phyloP scores from a whole-genome alignment of 2,113 vertebrate species.

The Monopterus albus region DNA sequence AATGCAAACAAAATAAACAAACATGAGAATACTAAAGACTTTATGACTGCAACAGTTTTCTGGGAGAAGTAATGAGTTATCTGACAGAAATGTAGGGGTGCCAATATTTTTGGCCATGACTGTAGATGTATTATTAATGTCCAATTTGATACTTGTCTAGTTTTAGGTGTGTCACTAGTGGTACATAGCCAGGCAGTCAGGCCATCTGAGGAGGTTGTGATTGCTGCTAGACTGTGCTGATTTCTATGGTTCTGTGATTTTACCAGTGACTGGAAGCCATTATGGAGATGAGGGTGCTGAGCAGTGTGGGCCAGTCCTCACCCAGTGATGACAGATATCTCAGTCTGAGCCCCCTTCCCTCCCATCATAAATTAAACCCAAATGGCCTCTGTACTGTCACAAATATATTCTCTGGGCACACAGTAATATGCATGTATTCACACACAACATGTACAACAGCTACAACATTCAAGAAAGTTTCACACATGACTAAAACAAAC shows the following conservation, averaged over 20 bases:
- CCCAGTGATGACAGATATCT: constrained; percentile 80
- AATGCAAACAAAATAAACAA: too few relatives aligned
- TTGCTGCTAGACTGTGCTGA: constrained; percentile 63
- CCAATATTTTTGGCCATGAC: too few relatives aligned
- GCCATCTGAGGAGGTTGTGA: constrained; percentile 57
- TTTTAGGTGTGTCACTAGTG: too few relatives aligned
- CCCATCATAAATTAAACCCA: constrained; percentile 80
- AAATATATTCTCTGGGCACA: constrained; percentile 35
- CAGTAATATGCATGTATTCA: constrained; percentile 22
- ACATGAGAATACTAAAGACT: too few relatives aligned
- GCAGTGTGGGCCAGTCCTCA: constrained; percentile 71
- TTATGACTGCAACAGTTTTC: too few relatives aligned
- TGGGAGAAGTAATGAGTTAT: too few relatives aligned
- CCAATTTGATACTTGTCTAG: too few relatives aligned
- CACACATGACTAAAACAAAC: constrained; percentile 25
- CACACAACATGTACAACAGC: constrained; percentile 16
- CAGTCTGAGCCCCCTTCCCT: constrained; percentile 72
- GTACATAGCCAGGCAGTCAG: constrained; percentile 9
- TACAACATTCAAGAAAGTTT: constrained; percentile 4
- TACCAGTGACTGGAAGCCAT: constrained; percentile 85
- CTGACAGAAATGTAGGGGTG: too few relatives aligned
- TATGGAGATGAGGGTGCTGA: constrained; percentile 80
- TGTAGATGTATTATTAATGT: too few relatives aligned
- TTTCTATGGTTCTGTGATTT: constrained; percentile 77
- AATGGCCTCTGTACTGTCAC: constrained; percentile 72